Evolutionary conservation across 2,888 invertebrate genomes (phyloP), one percentile per base, ranked within the genome.

Genomic region (Leptopilina myrica): DNA sequence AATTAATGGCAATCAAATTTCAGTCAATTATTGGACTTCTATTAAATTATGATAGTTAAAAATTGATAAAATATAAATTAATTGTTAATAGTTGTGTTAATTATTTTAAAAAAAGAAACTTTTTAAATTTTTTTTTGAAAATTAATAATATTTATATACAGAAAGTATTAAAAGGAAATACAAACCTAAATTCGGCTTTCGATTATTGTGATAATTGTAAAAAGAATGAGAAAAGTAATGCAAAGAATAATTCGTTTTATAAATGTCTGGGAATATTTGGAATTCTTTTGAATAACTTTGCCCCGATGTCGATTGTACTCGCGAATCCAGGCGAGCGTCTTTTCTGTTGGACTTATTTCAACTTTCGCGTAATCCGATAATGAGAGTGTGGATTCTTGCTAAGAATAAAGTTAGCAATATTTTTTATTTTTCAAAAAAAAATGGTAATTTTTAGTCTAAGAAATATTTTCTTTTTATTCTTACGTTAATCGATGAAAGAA

Each of bases 231-330:
- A n/a, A 73, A 73, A 56, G 14, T 33, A 12, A 56, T 33, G 11
- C 53, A 73, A 9, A 73, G 56, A 11, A 53, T 5, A n/a, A 33
- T 56, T 1, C 73, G 40, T 33, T 53, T 53, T 33, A 26, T 33
- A 11, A 33, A 56, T 20, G 26, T n/a, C 56, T 73, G 56, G 5
- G 40, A 33, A 56, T 53, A 73, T 56, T n/a, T 56, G n/a, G 12
- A 26, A 56, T 56, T 73, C 56, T n/a, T 40, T 9, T 73, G 33
- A 33, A 53, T 81, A 64, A 85, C 78, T 46, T 81, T 76, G 12
- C 84, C 83, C 20, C 82, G 82, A 78, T 80, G 80, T 80, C 80
- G 75, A 80, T 87, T 87, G 81, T 83, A 87, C 43, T 85, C 82
- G n/a, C 79, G 78, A 77, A 87, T 83, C 85, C 87, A 85, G 8